Evolutionary conservation across 2,888 invertebrate species (phyloP).

Genomic region (Euspilapteryx auroguttella): DNA sequence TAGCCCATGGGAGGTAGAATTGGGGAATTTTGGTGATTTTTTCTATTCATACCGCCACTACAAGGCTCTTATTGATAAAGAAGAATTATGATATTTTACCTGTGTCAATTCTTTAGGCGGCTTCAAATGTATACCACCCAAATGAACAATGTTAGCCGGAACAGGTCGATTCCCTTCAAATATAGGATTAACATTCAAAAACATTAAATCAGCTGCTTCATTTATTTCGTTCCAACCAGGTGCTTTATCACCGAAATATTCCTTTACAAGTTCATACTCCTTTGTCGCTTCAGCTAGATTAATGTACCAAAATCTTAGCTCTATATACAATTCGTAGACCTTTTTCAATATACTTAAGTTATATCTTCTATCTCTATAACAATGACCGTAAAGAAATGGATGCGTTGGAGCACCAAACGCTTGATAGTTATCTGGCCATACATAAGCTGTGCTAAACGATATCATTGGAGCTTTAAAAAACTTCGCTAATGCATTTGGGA

Average conservation of each 20-base stretch:
- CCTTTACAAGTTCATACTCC: constrained; percentile 12
- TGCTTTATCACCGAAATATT: constrained; percentile 12
- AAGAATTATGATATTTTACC: no score
- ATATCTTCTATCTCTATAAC: constrained; percentile 10
- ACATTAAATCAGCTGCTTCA: constrained; percentile 14
- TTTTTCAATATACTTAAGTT: constrained; percentile 10
- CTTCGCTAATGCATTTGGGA: constrained; percentile 1
- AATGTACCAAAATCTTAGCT: not conserved
- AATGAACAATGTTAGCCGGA: constrained; percentile 15
- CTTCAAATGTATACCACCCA: constrained; percentile 15
- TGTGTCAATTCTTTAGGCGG: constrained; percentile 13
- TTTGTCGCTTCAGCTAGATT: constrained; percentile 3
- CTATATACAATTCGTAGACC: constrained; percentile 9
- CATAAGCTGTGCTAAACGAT: not conserved
- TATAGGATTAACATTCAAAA: constrained; percentile 14
- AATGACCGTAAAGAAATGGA: constrained; percentile 11
- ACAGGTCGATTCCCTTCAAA: constrained; percentile 17
- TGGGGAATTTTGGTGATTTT: no score
- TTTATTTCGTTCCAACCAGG: constrained; percentile 14
- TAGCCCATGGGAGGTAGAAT: no score
- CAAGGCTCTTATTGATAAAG: no score
- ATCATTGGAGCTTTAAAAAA: constrained; percentile 5
- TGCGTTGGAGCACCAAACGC: constrained; percentile 14
- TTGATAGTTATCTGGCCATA: constrained; percentile 9
- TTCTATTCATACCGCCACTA: no score